Evolutionary conservation across 2,888 invertebrate species (phyloP).

Genomic region (Ichneumon xanthorius): DNA sequence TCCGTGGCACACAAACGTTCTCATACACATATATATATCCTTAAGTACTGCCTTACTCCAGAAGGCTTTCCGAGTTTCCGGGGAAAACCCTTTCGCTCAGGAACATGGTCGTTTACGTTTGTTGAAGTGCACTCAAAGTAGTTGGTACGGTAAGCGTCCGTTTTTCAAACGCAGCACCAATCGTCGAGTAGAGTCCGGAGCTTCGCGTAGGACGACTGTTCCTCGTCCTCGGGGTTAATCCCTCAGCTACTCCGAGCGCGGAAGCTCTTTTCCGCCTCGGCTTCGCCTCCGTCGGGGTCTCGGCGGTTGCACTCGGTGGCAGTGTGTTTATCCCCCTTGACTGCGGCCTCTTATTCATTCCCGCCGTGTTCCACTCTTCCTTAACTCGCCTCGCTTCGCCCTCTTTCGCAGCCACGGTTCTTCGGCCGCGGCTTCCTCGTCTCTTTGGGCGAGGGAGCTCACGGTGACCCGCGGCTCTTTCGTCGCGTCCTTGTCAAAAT

Average conservation of each 20-base stretch:
- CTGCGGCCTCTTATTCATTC: slow-evolving; percentile 31
- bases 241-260: slow-evolving; percentile 50
- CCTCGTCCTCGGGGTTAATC: slow-evolving; percentile 52
- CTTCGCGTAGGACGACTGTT: slow-evolving; percentile 28
- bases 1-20: background rate
- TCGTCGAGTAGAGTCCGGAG: slow-evolving; percentile 37
- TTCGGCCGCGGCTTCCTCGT: background rate
- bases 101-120: slow-evolving; percentile 6
- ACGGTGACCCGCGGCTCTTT: slow-evolving; percentile 10
- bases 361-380: slow-evolving; percentile 3
- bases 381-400: background rate
- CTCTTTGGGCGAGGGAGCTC: background rate
- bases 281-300: slow-evolving; percentile 37
- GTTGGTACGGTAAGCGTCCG: slow-evolving; percentile 10
- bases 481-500: slow-evolving; percentile 40
- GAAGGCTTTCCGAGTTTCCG: slow-evolving; percentile 8
- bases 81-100: slow-evolving; percentile 5
- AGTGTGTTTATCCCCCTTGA: slow-evolving; percentile 44
- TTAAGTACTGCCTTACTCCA: background rate
- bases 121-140: slow-evolving; percentile 55
- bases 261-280: slow-evolving; percentile 37
- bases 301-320: slow-evolving; percentile 29
- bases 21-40: background rate
- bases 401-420: background rate
- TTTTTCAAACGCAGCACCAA: slow-evolving; percentile 43